These are phyloP conservation scores for Sphinx pinastri DNA, from an alignment of 2,888 invertebrate species.

Conservation along the genomic window DNA sequence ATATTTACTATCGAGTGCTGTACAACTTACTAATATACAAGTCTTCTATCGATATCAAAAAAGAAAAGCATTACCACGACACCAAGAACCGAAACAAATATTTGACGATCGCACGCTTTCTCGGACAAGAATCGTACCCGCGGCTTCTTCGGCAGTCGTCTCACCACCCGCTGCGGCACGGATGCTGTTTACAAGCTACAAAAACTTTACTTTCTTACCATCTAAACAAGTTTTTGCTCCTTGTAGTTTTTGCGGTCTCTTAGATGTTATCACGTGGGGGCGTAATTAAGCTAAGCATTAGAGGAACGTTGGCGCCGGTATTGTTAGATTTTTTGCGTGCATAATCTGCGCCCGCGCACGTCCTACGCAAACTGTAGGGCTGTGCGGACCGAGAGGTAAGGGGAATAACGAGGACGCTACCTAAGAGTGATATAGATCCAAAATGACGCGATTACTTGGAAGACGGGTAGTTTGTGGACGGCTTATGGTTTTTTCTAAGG, in stretches of 20 bases:
- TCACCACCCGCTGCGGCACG: no score
- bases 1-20: no score
- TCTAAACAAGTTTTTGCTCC: neutral
- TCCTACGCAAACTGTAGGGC: conserved; percentile 43
- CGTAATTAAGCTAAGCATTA: conserved; percentile 25
- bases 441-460: neutral
- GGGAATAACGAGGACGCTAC: neutral
- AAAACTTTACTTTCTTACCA: neutral
- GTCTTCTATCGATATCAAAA: no score
- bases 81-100: no score
- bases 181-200: no score
- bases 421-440: no score
- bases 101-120: no score
- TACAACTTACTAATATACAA: no score
- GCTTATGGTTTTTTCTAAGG: no score
- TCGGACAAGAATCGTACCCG: no score
- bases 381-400: conserved; percentile 24
- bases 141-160: no score
- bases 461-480: neutral
- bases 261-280: conserved; percentile 19
- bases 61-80: no score
- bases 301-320: conserved; percentile 40
- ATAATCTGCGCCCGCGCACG: conserved; percentile 40
- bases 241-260: conserved; percentile 7
- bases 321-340: conserved; percentile 39